Evolutionary conservation across 1,140 invertebrate genomes (phyloP).

Genomic region (Dolichoris vasculosae): DNA sequence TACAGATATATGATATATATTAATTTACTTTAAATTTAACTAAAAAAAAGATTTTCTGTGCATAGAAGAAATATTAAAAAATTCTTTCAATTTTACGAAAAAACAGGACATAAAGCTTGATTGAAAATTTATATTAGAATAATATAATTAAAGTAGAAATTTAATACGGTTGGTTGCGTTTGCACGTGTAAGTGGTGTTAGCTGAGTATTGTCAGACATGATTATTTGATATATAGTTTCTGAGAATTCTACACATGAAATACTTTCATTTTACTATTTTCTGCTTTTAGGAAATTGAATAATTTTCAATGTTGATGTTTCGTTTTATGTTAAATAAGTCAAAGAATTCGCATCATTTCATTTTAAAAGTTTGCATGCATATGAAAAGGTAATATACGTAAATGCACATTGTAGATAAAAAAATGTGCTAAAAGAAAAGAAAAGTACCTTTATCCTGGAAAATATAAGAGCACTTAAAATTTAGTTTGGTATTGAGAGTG

Average conservation of each 20-base stretch:
- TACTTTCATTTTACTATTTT: not conserved
- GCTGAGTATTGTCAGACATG: not conserved
- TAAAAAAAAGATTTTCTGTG: too few species aligned
- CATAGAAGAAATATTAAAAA: too few species aligned
- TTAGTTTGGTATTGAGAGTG: not conserved
- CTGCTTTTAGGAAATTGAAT: not conserved
- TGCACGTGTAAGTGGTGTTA: not conserved
- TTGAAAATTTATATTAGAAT: too few species aligned
- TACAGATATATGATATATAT: too few species aligned
- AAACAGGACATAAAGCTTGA: too few species aligned
- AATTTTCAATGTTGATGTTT: not conserved
- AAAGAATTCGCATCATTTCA: not conserved
- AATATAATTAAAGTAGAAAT: too few species aligned
- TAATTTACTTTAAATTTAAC: too few species aligned
- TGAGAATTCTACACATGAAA: too few species aligned
- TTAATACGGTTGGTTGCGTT: too few species aligned
- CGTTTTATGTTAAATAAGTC: too few species aligned
- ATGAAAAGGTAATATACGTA: not conserved
- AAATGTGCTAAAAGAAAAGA: not conserved
- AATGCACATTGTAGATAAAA: not conserved
- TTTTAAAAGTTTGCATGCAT: not conserved
- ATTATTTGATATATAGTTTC: not conserved
- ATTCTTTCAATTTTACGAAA: too few species aligned
- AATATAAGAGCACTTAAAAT: constrained; percentile 31
- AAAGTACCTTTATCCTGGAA: not conserved